These are phyloP conservation scores for Heliconius aoede DNA, from an alignment of 2,888 invertebrate genomes.

Conservation along the genomic window DNA sequence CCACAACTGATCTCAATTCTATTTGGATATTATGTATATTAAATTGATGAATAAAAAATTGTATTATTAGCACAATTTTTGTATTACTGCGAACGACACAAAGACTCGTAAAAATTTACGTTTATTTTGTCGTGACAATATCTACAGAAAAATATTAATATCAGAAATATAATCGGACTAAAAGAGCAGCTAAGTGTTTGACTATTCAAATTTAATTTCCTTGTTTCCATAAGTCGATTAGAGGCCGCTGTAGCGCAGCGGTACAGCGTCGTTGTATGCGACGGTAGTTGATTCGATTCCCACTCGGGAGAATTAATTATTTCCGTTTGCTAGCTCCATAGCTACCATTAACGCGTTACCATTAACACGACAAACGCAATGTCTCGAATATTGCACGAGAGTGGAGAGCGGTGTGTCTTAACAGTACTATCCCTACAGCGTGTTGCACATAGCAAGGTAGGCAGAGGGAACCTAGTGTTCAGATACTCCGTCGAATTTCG, in stretches of 20 bases:
- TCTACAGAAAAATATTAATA: neutral
- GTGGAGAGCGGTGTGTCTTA: neutral
- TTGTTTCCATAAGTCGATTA: neutral
- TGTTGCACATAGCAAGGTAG: neutral
- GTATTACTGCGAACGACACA: neutral
- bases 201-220: slow-evolving; percentile 2
- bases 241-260: neutral
- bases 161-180: neutral
- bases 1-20: too few species aligned
- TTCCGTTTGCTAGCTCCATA: neutral
- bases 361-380: too few species aligned
- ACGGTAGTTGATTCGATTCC: neutral
- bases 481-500: too few species aligned
- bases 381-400: too few species aligned
- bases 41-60: too few species aligned
- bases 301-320: neutral
- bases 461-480: too few species aligned
- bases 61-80: neutral
- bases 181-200: neutral
- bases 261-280: too few species aligned
- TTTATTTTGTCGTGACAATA: neutral
- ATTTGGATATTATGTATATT: too few species aligned
- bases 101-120: neutral
- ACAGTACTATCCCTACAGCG: neutral
- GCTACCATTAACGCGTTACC: too few species aligned